These are phyloP conservation scores for Drosophila neutralis DNA, from an alignment of 2,888 invertebrate species.

Conservation along the genomic window DNA sequence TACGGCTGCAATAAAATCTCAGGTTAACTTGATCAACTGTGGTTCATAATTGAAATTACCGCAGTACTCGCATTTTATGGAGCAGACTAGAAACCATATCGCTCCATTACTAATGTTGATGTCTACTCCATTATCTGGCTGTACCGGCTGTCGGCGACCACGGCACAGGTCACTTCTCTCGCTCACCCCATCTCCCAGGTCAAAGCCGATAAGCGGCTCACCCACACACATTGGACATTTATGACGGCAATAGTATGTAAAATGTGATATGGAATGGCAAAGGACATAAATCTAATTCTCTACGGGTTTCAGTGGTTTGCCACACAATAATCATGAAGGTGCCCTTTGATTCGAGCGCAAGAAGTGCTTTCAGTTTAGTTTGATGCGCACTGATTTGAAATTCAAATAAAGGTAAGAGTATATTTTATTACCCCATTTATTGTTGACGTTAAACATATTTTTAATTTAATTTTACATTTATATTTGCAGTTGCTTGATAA, in stretches of 20 bases:
- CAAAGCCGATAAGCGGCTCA: conserved; percentile 76
- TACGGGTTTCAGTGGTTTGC: background rate
- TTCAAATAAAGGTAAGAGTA: background rate
- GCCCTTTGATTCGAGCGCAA: background rate
- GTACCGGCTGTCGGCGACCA: conserved; percentile 21
- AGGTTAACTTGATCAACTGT: conserved; percentile 18
- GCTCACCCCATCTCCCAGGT: background rate
- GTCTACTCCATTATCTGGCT: conserved; percentile 49
- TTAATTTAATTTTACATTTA: background rate
- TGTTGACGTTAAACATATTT: background rate
- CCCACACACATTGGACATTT: conserved; percentile 5
- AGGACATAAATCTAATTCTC: conserved; percentile 40
- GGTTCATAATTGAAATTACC: background rate
- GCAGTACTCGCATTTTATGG: background rate
- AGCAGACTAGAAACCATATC: conserved; percentile 6
- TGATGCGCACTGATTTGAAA: background rate
- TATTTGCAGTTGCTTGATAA: background rate
- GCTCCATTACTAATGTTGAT: conserved; percentile 17
- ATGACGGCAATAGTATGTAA: conserved; percentile 10
- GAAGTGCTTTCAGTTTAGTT: conserved; percentile 1
- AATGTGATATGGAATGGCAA: conserved; percentile 17
- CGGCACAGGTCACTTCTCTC: conserved; percentile 31
- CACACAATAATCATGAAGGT: conserved; percentile 19
- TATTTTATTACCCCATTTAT: background rate
- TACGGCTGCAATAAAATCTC: background rate